Percentiles rank a stretch among this genome's conserved stretches.
These are phyloP conservation scores for Synergus japonicus DNA, from an alignment of 2,888 invertebrate genomes.

Conservation along the genomic window DNA sequence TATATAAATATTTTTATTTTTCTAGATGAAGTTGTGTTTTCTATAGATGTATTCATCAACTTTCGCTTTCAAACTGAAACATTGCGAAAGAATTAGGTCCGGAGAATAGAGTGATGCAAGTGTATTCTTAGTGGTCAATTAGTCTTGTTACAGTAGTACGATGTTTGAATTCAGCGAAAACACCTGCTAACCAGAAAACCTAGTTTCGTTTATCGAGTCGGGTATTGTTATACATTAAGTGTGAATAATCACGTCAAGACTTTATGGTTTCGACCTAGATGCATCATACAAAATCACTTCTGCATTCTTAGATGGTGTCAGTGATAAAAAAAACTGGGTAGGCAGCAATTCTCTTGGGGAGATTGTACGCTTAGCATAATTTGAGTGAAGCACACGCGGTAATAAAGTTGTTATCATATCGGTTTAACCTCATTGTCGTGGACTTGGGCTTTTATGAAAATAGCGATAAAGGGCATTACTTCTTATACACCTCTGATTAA, in stretches of 20 bases:
- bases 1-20: not conserved
- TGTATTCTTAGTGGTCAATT: not conserved
- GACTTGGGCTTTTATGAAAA: not conserved
- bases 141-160: slow-evolving; percentile 12
- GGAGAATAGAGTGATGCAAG: slow-evolving; percentile 18
- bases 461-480: not conserved
- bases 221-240: slow-evolving; percentile 9
- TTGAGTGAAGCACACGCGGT: not conserved
- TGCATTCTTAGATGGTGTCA: not conserved
- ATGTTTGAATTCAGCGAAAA: not conserved
- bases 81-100: slow-evolving; percentile 2
- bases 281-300: slow-evolving; percentile 1
- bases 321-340: not conserved
- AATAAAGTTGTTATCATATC: slow-evolving; percentile 1
- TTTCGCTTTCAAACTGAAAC: not conserved
- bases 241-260: not conserved
- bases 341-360: not conserved
- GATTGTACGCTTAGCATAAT: not conserved
- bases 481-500: not conserved
- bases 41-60: not conserved
- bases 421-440: not conserved
- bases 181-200: slow-evolving; percentile 8
- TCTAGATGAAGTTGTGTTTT: no score
- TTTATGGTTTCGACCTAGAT: slow-evolving; percentile 26
- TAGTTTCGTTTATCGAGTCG: slow-evolving; percentile 12